Base-by-base conservation (phyloP, 2,113 vertebrate genomes). In the Tetrao urogallus region DNA sequence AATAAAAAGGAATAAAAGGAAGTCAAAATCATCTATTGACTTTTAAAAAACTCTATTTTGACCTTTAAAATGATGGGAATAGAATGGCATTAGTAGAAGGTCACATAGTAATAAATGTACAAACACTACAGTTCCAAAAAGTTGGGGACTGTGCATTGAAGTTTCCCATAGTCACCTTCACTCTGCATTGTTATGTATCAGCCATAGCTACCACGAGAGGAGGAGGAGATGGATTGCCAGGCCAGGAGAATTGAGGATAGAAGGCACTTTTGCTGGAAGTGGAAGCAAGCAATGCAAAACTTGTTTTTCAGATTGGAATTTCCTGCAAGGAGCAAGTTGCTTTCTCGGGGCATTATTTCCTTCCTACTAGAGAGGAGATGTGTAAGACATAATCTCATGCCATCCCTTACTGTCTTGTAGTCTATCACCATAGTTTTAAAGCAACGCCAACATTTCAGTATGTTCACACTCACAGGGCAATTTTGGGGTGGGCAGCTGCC, bases 31-130 rank as follows among this genome's bases (percentile, higher is more conserved):
- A 45, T 34, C 27, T 75, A 64, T 43, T 72, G 75, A 90, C 50
- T 89, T 91, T 28, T 82, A 70, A 73, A 84, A 14, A 89, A 63
- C 19, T 69, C n/a, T 64, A 1, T 45, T 87, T 85, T 92, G 54
- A 90, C 67, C 74, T 95, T 84, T 85, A 54, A 79, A 87, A 45
- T 66, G 64, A 65, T 1, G 10, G 45, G 63, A 65, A 34, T 28
- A 54, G 58, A 92, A 85, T n/a, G 16, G 30, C 48, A 13, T 64
- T 66, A 79, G 30, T 15, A 86, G 61, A 72, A 86, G 32, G 34
- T 86, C 57, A 82, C 36, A 25, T 0, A 0, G 30, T 40, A 86
- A 76, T 57, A 82, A 70, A 65, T 11, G 87, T 40, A 34, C 6
- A 61, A 83, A 60, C 3, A 17, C 3, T 54, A 21, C 4, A 38